Evolutionary conservation across 2,113 vertebrate genomes (phyloP).

Genomic region (Neogale vison): DNA sequence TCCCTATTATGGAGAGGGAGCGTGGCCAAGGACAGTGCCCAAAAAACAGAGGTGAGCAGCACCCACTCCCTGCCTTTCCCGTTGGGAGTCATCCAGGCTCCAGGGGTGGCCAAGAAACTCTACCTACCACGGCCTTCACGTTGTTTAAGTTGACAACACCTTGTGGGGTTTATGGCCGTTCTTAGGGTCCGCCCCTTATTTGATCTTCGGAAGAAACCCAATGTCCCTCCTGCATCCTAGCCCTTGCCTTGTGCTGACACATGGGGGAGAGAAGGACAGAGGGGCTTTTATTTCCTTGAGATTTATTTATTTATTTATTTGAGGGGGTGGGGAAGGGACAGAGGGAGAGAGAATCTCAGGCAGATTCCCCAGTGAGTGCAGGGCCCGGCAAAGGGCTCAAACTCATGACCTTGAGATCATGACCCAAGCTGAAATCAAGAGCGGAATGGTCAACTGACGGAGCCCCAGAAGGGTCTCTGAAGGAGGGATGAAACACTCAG

Average conservation of each 20-base stretch:
- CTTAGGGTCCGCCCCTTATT: constrained; percentile 34
- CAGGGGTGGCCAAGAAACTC: not conserved
- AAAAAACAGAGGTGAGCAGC: constrained; percentile 45
- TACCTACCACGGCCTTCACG: not conserved
- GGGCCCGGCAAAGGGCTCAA: not conserved
- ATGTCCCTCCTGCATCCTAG: constrained; percentile 48
- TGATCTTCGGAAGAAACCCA: not conserved
- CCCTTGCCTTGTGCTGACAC: not conserved
- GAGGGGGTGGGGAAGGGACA: not conserved
- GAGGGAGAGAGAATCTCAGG: not conserved
- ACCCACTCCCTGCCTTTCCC: not conserved
- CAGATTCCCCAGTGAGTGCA: not conserved
- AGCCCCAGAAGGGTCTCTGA: not conserved
- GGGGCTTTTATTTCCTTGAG: no score
- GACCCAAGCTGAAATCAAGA: not conserved
- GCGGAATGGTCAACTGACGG: not conserved
- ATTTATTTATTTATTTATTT: not conserved
- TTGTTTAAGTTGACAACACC: not conserved
- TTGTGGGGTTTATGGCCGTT: not conserved
- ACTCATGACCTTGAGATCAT: not conserved
- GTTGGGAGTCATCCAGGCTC: not conserved
- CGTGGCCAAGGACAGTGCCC: constrained; percentile 40
- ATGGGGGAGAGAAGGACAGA: not conserved
- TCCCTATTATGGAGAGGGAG: constrained; percentile 77
- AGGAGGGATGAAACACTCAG: not conserved